Evolutionary conservation across 2,888 invertebrate genomes (phyloP).

Genomic region (Lacanobia oleracea): DNA sequence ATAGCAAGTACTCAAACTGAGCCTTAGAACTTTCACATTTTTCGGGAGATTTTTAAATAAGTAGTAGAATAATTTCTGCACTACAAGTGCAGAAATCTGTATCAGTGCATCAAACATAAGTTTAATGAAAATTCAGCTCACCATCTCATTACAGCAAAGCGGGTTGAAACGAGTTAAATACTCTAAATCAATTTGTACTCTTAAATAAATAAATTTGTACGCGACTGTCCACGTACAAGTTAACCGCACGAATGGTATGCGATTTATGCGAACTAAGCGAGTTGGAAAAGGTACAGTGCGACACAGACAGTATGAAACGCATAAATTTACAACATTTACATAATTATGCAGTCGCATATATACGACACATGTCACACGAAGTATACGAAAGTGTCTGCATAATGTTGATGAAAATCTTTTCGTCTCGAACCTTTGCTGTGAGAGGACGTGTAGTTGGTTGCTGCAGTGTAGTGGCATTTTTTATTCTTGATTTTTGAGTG

Average conservation of each 20-base stretch:
- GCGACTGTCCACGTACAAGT: slow-evolving; percentile 39
- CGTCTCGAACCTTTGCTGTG: no score
- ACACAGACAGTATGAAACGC: slow-evolving; percentile 42
- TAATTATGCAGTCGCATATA: slow-evolving; percentile 54
- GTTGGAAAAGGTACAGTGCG: slow-evolving; percentile 26
- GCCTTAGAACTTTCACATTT: not conserved
- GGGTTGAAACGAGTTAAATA: not conserved
- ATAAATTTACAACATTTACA: slow-evolving; percentile 56
- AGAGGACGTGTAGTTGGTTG: no score
- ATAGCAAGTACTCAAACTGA: not conserved
- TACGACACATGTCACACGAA: slow-evolving; percentile 27
- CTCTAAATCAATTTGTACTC: not conserved
- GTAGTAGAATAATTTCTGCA: not conserved
- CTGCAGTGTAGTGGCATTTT: no score
- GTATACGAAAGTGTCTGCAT: slow-evolving; percentile 33
- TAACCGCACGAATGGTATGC: slow-evolving; percentile 48
- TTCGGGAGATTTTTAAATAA: not conserved
- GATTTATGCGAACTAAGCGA: slow-evolving; percentile 23
- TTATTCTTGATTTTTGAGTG: no score
- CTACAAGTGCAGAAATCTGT: slow-evolving; percentile 1
- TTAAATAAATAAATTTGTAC: slow-evolving; percentile 32
- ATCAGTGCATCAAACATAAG: slow-evolving; percentile 13
- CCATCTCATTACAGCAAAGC: slow-evolving; percentile 38
- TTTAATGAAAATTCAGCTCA: slow-evolving; percentile 47
- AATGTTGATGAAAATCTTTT: slow-evolving; percentile 6